Base-by-base conservation (phyloP, 1,140 invertebrate genomes). In the Nebria ingens region DNA sequence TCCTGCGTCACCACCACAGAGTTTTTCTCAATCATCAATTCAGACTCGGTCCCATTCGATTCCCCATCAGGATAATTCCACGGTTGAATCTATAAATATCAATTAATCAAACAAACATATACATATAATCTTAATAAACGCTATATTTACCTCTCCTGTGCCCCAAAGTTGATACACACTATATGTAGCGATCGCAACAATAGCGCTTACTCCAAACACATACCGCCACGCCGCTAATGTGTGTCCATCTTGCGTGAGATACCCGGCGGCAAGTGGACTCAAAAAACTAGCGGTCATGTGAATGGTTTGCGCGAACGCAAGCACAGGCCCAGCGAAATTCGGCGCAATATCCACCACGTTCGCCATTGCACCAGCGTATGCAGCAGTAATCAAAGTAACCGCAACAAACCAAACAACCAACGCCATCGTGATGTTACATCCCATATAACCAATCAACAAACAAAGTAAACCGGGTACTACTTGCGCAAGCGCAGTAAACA, bases 341-440 rank as follows among this genome's bases (percentile, higher is more conserved):
- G 84, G 83, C 4, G 82, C 82, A 53, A 86, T 82, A 61, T 86
- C 84, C 15, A 86, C 83, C 59, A 86, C 80, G 62, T 80, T 85
- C 0, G 83, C 83, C 84, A 86, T 86, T n/a, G 84, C 83, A 52
- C 84, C 84, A 3, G 83, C 84, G 65, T 86, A 86, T 1, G 82
- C 78, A 25, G 84, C 82, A 40, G 83, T 85, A 59, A 86, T 83
- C 19, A 85, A 69, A 51, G 80, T 82, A n/a, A 86, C 82, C 22
- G 82, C 81, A 61, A 81, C 68, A 62, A 84, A 85, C 83, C 83
- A 86, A 25, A 83, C 68, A 9, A 81, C 64, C 51, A 85, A 63
- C 17, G 82, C 77, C 34, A 79, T 60, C n/a, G 71, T 62, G 34
- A 83, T 72, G 56, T 77, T 70, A 65, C 81, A 83, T 56, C 82